Conservation (phyloP, 2,888 invertebrate genomes). For the Agrilus cyanescens region DNA sequence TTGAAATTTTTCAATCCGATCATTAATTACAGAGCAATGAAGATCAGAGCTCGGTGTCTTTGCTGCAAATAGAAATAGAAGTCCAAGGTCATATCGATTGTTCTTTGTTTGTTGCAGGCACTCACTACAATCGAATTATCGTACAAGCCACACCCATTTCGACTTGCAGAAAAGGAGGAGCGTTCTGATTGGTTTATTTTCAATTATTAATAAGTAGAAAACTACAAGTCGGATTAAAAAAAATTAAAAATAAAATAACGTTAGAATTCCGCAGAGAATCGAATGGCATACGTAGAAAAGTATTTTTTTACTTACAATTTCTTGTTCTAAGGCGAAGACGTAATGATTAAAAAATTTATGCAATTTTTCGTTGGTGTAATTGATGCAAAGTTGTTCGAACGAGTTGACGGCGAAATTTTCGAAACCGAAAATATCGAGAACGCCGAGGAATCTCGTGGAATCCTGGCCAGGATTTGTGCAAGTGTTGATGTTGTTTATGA, state of each 20-base stretch:
- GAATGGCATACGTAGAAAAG: neutral
- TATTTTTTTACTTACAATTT: conserved; percentile 60
- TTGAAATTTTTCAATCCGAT: too few species aligned
- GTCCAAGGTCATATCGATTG: too few species aligned
- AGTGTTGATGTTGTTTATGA: conserved; percentile 83
- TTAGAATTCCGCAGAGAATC: neutral
- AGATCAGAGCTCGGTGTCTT: too few species aligned
- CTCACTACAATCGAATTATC: too few species aligned
- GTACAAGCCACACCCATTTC: too few species aligned
- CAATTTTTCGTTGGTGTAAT: conserved; percentile 88
- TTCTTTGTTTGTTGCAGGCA: too few species aligned
- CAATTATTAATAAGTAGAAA: too few species aligned
- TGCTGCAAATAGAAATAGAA: too few species aligned
- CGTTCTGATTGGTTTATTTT: too few species aligned
- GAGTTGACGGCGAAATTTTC: conserved; percentile 87
- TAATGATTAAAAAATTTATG: conserved; percentile 96
- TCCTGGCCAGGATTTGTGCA: conserved; percentile 84
- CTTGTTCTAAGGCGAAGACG: conserved; percentile 87
- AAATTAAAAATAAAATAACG: conserved; percentile 4
- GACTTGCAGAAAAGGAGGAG: neutral
- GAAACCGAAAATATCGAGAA: conserved; percentile 88
- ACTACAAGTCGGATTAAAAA: neutral
- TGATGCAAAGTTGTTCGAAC: conserved; percentile 86
- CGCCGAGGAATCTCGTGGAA: conserved; percentile 67
- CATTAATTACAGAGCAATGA: too few species aligned